phyloP scores from a whole-genome alignment of 2,113 vertebrate genomes.

The Typhlomys cinereus region DNA sequence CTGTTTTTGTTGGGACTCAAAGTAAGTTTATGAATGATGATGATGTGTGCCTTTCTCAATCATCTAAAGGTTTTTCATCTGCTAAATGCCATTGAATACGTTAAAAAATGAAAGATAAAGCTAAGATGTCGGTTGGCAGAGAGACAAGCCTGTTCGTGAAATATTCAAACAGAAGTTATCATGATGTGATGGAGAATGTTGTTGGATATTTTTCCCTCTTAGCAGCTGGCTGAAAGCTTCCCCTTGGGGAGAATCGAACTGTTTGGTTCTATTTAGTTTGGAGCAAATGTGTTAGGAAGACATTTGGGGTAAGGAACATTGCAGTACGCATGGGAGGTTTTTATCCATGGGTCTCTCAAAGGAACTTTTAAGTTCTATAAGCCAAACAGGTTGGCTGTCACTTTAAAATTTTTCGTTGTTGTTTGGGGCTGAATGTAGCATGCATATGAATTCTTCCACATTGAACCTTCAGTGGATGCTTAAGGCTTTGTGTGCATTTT shows the following conservation, averaged over 20 bases:
- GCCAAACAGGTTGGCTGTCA: neutral
- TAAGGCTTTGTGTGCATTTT: neutral
- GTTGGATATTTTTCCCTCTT: neutral
- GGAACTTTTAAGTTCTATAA: neutral
- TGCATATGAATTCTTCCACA: neutral
- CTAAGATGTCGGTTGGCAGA: constrained; percentile 36
- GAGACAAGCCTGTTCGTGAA: neutral
- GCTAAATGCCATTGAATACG: constrained; percentile 42
- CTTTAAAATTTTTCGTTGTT: neutral
- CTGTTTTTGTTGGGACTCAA: constrained; percentile 25
- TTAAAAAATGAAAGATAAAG: neutral
- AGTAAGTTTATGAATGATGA: constrained; percentile 43
- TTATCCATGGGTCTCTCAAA: neutral
- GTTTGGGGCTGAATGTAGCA: neutral
- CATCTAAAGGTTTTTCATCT: constrained; percentile 37
- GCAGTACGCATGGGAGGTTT: rapidly evolving
- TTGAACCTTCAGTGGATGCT: neutral
- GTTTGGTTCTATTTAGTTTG: neutral
- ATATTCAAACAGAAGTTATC: neutral
- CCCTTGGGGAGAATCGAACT: neutral
- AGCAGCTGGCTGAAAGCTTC: constrained; percentile 31
- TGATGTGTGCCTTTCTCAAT: constrained; percentile 1
- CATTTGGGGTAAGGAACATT: neutral
- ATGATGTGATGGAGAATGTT: neutral
- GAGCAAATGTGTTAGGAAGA: neutral